Conservation (phyloP, 2,113 vertebrate genomes). For the Ctenomys sociabilis region DNA sequence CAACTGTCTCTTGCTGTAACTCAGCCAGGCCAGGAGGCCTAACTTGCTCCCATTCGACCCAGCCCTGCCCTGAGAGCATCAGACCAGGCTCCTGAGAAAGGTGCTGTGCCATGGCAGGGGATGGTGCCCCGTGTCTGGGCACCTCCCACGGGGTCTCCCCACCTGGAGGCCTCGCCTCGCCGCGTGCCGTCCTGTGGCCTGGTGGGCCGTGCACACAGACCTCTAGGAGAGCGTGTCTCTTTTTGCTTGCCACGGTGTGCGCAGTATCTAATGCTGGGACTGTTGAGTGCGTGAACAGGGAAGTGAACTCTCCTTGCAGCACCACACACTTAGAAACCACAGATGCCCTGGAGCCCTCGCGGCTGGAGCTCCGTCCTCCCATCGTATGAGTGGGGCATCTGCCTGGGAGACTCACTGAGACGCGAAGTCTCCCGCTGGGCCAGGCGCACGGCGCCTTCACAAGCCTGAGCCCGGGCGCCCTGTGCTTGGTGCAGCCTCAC, state of each 20-base stretch:
- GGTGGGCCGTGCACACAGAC: too few relatives aligned
- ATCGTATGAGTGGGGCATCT: neutral
- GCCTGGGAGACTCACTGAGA: neutral
- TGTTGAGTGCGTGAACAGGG: neutral
- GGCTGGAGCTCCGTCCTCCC: neutral
- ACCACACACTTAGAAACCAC: neutral
- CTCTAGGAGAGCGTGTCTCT: neutral
- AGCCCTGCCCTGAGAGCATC: neutral
- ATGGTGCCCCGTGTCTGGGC: too few relatives aligned
- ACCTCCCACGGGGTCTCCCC: fast-evolving
- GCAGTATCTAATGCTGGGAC: neutral
- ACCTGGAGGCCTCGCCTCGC: too few relatives aligned
- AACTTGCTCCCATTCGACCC: neutral
- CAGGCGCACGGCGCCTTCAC: neutral
- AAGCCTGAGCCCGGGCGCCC: neutral
- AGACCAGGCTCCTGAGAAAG: too few relatives aligned
- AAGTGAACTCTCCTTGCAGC: neutral
- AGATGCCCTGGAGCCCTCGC: neutral
- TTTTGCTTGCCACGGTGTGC: neutral
- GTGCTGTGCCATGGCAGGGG: neutral
- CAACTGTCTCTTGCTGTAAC: too few relatives aligned
- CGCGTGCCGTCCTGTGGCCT: fast-evolving
- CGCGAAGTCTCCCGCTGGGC: neutral
- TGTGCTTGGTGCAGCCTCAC: neutral
- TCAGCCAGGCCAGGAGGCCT: neutral